These are phyloP conservation scores for Naso thynnoides DNA, from an alignment of 2,797 vertebrate genomes.

Conservation along the genomic window DNA sequence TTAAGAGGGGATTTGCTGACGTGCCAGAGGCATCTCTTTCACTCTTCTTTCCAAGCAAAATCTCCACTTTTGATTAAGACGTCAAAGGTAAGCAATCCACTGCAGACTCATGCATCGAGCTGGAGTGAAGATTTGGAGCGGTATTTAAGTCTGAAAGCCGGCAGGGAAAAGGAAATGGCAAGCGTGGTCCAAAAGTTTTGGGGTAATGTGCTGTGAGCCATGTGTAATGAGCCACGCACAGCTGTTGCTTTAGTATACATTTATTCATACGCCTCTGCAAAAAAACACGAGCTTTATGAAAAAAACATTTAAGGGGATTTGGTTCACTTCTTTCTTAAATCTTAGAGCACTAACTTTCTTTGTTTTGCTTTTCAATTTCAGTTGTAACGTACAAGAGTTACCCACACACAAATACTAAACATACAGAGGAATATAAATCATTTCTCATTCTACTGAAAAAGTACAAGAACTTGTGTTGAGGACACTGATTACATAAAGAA, in stretches of 20 bases:
- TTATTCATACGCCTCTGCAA: slow-evolving; percentile 70
- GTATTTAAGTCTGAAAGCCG: slow-evolving; percentile 36
- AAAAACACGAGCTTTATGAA: slow-evolving; percentile 56
- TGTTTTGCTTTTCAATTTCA: slow-evolving; percentile 16
- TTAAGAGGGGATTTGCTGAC: slow-evolving; percentile 63
- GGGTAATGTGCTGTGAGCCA: slow-evolving; percentile 49
- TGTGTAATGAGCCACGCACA: slow-evolving; percentile 34
- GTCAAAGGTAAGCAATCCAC: slow-evolving; percentile 56
- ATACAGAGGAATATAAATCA: not conserved
- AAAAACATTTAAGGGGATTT: slow-evolving; percentile 51
- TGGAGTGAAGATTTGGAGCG: slow-evolving; percentile 13
- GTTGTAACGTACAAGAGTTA: not conserved
- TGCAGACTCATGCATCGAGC: slow-evolving; percentile 49
- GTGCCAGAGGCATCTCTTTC: slow-evolving; percentile 53
- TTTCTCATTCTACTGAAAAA: slow-evolving; percentile 7
- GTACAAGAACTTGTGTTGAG: not conserved
- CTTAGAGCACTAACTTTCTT: slow-evolving; percentile 10
- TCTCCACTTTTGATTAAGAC: slow-evolving; percentile 67
- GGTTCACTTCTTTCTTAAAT: slow-evolving; percentile 37
- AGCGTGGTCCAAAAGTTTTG: slow-evolving; percentile 27
- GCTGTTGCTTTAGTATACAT: slow-evolving; percentile 72
- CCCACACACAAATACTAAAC: not conserved
- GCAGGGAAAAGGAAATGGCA: slow-evolving; percentile 10
- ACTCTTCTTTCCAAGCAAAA: slow-evolving; percentile 52
- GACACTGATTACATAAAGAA: not conserved